A percentile compares a stretch with the other conserved stretches of the same genome.
Conservation (phyloP, 2,888 invertebrate species). For the Cephus pulcher region DNA sequence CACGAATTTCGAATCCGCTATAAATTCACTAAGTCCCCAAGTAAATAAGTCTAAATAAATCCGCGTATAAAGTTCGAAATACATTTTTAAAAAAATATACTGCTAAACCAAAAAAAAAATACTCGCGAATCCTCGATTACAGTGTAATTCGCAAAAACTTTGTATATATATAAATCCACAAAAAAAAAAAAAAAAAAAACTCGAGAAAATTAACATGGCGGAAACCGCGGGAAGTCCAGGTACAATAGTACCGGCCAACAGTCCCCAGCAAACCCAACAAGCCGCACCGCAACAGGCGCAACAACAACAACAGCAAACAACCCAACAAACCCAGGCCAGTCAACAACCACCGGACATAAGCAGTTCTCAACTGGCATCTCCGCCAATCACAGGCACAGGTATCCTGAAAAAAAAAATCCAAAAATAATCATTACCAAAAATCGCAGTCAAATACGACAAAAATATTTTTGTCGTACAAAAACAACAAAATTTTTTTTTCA, state of each 20-base stretch:
- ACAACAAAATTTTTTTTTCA: not conserved
- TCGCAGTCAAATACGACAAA: not conserved
- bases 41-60: not conserved
- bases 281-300: conserved; percentile 45
- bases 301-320: conserved; percentile 32
- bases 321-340: conserved; percentile 38
- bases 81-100: not conserved
- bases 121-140: not conserved
- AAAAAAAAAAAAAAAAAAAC: not conserved
- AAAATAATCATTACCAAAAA: not conserved
- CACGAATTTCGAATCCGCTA: not conserved
- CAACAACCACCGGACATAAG: conserved; percentile 63
- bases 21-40: not conserved
- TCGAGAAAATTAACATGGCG: conserved; percentile 47
- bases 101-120: not conserved
- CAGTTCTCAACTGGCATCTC: conserved; percentile 62
- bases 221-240: conserved; percentile 61
- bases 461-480: not conserved
- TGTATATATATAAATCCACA: not conserved
- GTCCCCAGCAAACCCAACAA: conserved; percentile 49
- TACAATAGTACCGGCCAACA: conserved; percentile 48
- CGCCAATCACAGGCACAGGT: conserved; percentile 66
- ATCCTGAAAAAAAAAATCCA: conserved; percentile 27
- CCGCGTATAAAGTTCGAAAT: not conserved
- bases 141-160: not conserved